Conservation (phyloP, 64 coral and sea anemone genomes). For the Porites lutea region DNA sequence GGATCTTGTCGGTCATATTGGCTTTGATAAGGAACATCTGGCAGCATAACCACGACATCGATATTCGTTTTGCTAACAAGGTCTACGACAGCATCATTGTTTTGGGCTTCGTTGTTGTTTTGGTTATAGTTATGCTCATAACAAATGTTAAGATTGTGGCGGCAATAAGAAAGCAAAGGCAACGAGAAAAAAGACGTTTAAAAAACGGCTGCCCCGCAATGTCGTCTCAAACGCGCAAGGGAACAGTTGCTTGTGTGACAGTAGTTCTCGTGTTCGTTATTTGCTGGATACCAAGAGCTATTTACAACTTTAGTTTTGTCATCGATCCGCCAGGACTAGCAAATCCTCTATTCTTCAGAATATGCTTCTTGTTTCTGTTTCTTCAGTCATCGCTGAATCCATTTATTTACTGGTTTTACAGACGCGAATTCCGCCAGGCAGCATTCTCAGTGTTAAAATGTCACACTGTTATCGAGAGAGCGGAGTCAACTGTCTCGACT, state of each 20-base stretch:
- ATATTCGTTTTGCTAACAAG: constrained; percentile 18
- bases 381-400: constrained; percentile 66
- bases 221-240: constrained; percentile 28
- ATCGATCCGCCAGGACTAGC: constrained; percentile 29
- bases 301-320: constrained; percentile 50
- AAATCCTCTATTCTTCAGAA: constrained; percentile 43
- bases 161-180: constrained; percentile 41
- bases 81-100: constrained; percentile 72
- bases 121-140: constrained; percentile 45
- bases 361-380: constrained; percentile 67
- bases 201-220: too few species aligned
- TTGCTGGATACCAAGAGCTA: constrained; percentile 77
- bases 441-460: constrained; percentile 29
- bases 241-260: constrained; percentile 60
- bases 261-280: constrained; percentile 64
- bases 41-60: constrained; percentile 4
- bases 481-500: neutral
- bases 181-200: neutral
- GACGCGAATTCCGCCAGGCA: constrained; percentile 64
- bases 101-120: constrained; percentile 36
- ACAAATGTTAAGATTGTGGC: constrained; percentile 56
- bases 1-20: constrained; percentile 59
- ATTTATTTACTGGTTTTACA: constrained; percentile 78
- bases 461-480: neutral
- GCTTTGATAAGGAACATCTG: constrained; percentile 62